These are phyloP conservation scores for Tenualosa ilisha DNA, from an alignment of 2,797 vertebrate genomes.

Conservation along the genomic window DNA sequence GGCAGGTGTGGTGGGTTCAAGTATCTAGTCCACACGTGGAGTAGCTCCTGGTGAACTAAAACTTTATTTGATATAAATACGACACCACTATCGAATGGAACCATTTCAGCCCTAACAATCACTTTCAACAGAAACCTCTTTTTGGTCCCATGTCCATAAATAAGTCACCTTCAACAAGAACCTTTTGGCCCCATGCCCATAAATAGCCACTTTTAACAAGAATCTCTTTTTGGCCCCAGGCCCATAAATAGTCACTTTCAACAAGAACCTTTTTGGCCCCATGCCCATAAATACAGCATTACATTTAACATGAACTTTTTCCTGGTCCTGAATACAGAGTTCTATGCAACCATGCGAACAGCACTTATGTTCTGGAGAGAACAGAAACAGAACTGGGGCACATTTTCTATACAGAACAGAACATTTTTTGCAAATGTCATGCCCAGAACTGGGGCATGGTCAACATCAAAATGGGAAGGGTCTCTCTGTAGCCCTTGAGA, in stretches of 20 bases:
- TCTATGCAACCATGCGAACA: background rate
- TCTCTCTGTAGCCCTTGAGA: too few species aligned
- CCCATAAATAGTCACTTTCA: background rate
- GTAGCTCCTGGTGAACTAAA: background rate
- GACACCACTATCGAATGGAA: background rate
- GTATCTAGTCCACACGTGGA: too few species aligned
- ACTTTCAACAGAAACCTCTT: background rate
- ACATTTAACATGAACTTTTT: background rate
- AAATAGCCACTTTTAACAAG: background rate
- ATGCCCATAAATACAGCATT: background rate
- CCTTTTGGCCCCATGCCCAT: background rate
- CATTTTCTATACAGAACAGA: background rate
- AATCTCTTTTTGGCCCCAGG: conserved; percentile 28
- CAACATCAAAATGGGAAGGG: too few species aligned
- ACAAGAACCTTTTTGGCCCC: background rate
- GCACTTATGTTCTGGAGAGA: background rate
- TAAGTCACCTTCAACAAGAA: background rate
- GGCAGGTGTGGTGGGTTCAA: too few species aligned
- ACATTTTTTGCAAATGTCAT: background rate
- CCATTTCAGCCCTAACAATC: too few species aligned
- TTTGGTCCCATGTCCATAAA: background rate
- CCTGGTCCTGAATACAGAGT: background rate
- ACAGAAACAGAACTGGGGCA: background rate
- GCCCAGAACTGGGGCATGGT: too few species aligned
- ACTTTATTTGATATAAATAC: conserved; percentile 11